Base-by-base conservation (phyloP, 2,797 vertebrate species). In the Apogon talboti region DNA sequence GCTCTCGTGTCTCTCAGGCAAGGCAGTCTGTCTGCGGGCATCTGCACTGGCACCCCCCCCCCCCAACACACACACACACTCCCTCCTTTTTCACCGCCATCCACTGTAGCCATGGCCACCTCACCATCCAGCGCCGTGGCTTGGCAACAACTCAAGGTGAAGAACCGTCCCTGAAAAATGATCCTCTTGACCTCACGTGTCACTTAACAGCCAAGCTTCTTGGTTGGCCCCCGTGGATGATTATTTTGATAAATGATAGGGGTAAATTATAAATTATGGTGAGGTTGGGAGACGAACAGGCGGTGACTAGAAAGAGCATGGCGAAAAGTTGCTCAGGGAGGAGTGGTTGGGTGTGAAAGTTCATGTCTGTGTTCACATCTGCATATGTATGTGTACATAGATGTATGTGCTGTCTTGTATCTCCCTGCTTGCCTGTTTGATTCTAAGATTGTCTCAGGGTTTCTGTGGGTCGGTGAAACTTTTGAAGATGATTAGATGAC, bases 21-120 rank as follows among this genome's bases (percentile, higher is more conserved):
- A 91, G 89, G 85, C 87, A 83, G 85, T 91, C 90, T 84, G 90
- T 92, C 89, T 92, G 89, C 57, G 86, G 90, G 90, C 92, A 91
- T 92, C 91, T 92, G 91, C 85, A 90, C 83, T 81, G 83, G 79
- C 84, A 85, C 35, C 50, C 21, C 38, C 60, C 67, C 47, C 60
- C 40, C 60, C 43, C 12, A 46, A 35, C 33, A 35, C 33, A 35
- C 33, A 35, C 33, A 35, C 33, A 35, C 1, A 12, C 43, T 13
- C 55, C 49, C 55, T 40, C 41, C 10, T 7, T 54, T 64, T 35
- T 28, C 72, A 63, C 38, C 14, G 10, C 33, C 33, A 9, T 80
- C 74, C 78, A 67, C 66, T 24, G n/a, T 63, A 53, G 19, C 59
- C 74, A 67, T 58, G 19, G 60, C 73, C 79, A 82, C 84, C 81